A percentile compares a stretch with the other conserved stretches of the same genome.
These are phyloP conservation scores for Napeogenes inachia DNA, from an alignment of 2,888 invertebrate genomes.

Conservation along the genomic window DNA sequence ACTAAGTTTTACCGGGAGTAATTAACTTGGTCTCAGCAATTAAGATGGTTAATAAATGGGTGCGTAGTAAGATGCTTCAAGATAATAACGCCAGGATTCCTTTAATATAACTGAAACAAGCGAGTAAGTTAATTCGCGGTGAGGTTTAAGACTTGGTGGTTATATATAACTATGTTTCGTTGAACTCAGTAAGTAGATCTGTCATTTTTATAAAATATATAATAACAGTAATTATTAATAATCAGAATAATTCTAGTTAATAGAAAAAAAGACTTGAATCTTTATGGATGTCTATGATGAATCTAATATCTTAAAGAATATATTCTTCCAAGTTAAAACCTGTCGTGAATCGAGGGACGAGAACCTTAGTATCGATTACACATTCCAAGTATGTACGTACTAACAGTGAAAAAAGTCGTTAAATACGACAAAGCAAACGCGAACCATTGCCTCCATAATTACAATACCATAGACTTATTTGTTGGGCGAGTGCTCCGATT, in stretches of 20 bases:
- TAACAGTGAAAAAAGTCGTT: conserved; percentile 47
- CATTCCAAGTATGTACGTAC: conserved; percentile 45
- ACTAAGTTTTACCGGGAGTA: conserved; percentile 69
- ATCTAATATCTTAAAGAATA: background rate
- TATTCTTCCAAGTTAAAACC: conserved; percentile 16
- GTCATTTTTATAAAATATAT: no score
- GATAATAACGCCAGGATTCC: conserved; percentile 72
- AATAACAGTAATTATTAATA: conserved; percentile 11
- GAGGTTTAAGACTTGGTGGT: conserved; percentile 10
- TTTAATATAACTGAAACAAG: conserved; percentile 71
- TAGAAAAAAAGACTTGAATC: conserved; percentile 3
- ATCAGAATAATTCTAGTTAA: no score
- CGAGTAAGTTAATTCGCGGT: conserved; percentile 19
- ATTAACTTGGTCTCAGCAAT: conserved; percentile 74
- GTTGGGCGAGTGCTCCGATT: conserved; percentile 42
- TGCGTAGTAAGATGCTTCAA: conserved; percentile 70
- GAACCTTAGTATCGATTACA: conserved; percentile 41
- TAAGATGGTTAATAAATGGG: conserved; percentile 75
- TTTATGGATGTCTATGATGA: no score
- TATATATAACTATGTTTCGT: conserved; percentile 2
- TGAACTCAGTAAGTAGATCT: background rate
- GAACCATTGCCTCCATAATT: conserved; percentile 46
- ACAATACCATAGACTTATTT: conserved; percentile 53
- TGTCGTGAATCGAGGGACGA: conserved; percentile 17
- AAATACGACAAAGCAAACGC: conserved; percentile 44